Evolutionary conservation across 2,797 vertebrate genomes (phyloP), one percentile per base, ranked within the genome.

Genomic region (Ctenosaura bakeri): DNA sequence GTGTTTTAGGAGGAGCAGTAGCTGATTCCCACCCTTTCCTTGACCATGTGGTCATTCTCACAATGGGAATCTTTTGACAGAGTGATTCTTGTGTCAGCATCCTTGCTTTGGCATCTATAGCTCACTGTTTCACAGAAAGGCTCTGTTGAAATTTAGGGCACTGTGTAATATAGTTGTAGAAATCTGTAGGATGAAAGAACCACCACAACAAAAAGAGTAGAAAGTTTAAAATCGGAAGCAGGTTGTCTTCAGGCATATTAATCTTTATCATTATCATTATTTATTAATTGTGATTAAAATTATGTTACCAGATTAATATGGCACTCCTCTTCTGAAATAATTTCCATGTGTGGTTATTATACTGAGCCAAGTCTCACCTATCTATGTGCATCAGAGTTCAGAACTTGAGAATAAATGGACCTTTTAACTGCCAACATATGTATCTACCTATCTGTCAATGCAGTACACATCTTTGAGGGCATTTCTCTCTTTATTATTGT

Each of bases 151-250:
- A 59, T 50, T 50, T 74, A 83, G 35, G 20, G 7, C 9, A 22
- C 0, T 69, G 22, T 52, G 86, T 81, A n/a, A 29, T 90, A 16
- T 79, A 90, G 77, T 71, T 91, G 62, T 81, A 93, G 95, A 92
- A 85, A 54, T 64, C 95, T 94, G 93, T 54, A 86, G 92, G 96
- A 95, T 93, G 80, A 95, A 97, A 92, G 88, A 92, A 93, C 87
- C 46, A 38, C 82, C 56, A 42, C 18, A 64, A 42, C 26, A 64
- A 79, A 78, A 42, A 87, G 91, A 94, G 89, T 42, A 66, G 92
- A 71, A 89, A 89, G 89, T 1, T 87, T 89, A 88, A 26, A 83
- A n/a, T 8, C 89, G 80, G 20, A 38, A 42, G 6, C 88, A 82
- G 8, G n/a, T 82, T 22, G 74, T 91, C 24, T 38, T 80, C 4